Conservation (phyloP, 2,113 vertebrate species). For the Ariopsis seemanni region DNA sequence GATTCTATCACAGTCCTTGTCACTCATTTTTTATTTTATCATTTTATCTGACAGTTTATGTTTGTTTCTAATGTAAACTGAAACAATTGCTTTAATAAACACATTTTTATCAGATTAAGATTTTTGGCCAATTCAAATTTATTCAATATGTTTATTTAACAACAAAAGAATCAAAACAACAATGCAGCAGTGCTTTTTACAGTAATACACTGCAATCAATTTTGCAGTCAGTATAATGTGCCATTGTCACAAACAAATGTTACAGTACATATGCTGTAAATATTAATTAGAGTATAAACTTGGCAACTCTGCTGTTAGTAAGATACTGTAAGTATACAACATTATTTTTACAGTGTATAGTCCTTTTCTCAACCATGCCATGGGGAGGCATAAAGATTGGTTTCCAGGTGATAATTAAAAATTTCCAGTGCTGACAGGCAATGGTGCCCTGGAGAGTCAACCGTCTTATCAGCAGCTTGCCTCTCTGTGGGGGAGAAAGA, state of each 20-base stretch:
- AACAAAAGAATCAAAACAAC: neutral
- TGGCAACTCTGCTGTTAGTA: neutral
- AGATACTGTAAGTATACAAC: neutral
- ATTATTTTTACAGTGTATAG: neutral
- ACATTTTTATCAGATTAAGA: neutral
- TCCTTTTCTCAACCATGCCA: neutral
- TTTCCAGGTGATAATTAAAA: slow-evolving; percentile 53
- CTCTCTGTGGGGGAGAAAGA: slow-evolving; percentile 37
- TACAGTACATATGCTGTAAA: neutral
- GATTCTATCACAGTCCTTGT: neutral
- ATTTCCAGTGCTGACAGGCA: slow-evolving; percentile 45
- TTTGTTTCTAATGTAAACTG: neutral
- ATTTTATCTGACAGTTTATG: neutral
- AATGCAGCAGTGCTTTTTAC: neutral
- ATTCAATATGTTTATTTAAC: neutral
- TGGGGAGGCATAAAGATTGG: slow-evolving; percentile 32
- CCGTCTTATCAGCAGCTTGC: slow-evolving; percentile 41
- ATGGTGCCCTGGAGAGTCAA: slow-evolving; percentile 40
- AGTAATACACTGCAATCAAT: neutral
- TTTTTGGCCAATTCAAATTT: neutral
- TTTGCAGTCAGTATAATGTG: neutral
- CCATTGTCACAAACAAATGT: neutral
- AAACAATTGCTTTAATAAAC: neutral
- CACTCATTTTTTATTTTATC: no score
- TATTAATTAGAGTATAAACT: neutral